phyloP scores from a whole-genome alignment of 2,888 invertebrate species.

The Lysandra coridon region DNA sequence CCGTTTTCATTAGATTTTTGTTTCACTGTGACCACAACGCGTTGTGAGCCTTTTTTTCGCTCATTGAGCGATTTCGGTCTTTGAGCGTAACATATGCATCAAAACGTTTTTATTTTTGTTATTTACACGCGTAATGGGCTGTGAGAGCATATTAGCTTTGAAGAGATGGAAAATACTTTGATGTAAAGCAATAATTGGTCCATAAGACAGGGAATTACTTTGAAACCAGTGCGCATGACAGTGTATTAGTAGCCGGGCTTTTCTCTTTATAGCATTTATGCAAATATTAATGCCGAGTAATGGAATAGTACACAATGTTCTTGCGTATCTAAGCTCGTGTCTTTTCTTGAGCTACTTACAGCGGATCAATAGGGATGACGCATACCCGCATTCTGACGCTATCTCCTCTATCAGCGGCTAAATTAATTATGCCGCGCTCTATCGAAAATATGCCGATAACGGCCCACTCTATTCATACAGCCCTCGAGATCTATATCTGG shows the following conservation, averaged over 20 bases:
- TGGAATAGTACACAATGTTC: conserved; percentile 11
- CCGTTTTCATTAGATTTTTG: too few species aligned
- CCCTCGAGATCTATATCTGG: conserved; percentile 21
- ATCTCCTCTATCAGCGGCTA: conserved; percentile 46
- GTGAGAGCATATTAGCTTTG: background rate
- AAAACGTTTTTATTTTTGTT: background rate
- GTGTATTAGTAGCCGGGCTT: background rate
- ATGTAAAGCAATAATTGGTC: background rate
- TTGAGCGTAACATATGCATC: background rate
- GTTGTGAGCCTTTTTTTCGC: too few species aligned
- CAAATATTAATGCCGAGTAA: background rate
- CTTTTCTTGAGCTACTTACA: conserved; percentile 19
- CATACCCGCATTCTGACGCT: conserved; percentile 48
- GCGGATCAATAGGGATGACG: conserved; percentile 57
- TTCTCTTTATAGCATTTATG: conserved; percentile 3
- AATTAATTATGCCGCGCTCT: conserved; percentile 51
- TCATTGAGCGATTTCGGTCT: too few species aligned
- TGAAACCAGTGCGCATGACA: background rate
- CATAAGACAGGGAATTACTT: background rate
- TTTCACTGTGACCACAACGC: too few species aligned
- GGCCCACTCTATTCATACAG: conserved; percentile 34
- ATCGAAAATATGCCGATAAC: conserved; percentile 48
- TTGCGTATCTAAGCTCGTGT: conserved; percentile 10
- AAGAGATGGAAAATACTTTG: background rate
- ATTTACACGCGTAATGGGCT: background rate